Evolutionary conservation across 2,888 invertebrate species (phyloP).

Genomic region (Scaptomyza polygonia): DNA sequence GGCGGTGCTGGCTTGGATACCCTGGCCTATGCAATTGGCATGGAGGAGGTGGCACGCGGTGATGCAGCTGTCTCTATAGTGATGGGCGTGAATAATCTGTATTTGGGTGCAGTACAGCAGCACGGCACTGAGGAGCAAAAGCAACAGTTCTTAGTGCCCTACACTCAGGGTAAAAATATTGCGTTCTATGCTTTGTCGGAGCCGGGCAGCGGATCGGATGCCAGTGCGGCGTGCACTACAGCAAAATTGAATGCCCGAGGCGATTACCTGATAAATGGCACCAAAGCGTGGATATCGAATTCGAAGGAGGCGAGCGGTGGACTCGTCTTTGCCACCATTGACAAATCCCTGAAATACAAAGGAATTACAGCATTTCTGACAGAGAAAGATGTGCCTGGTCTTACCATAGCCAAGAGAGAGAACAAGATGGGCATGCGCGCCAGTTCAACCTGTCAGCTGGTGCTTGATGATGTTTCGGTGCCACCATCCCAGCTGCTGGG

Average conservation of each 20-base stretch:
- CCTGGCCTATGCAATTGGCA: slow-evolving; percentile 94
- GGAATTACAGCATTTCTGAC: slow-evolving; percentile 94
- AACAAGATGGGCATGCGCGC: slow-evolving; percentile 93
- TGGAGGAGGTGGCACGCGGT: slow-evolving; percentile 95
- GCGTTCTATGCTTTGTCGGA: slow-evolving; percentile 98
- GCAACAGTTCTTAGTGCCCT: slow-evolving; percentile 90
- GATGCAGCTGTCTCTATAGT: slow-evolving; percentile 96
- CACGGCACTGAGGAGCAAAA: slow-evolving; percentile 93
- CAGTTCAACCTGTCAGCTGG: slow-evolving; percentile 95
- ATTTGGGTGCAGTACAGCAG: slow-evolving; percentile 91
- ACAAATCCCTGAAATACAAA: slow-evolving; percentile 89
- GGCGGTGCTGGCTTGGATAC: slow-evolving; percentile 95
- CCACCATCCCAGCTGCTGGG: slow-evolving; percentile 92
- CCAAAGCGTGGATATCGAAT: slow-evolving; percentile 97
- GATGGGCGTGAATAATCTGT: slow-evolving; percentile 97
- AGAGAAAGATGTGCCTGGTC: slow-evolving; percentile 91
- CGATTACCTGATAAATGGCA: slow-evolving; percentile 91
- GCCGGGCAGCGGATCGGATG: slow-evolving; percentile 97
- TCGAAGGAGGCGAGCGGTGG: slow-evolving; percentile 93
- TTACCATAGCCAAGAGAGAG: slow-evolving; percentile 95
- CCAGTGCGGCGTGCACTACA: slow-evolving; percentile 95
- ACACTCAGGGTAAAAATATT: slow-evolving; percentile 88
- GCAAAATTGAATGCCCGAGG: slow-evolving; percentile 88
- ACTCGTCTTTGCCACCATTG: slow-evolving; percentile 95
- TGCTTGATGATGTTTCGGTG: slow-evolving; percentile 94